These are phyloP conservation scores for Sebastes fasciatus DNA, from an alignment of 2,113 vertebrate genomes.

Conservation along the genomic window DNA sequence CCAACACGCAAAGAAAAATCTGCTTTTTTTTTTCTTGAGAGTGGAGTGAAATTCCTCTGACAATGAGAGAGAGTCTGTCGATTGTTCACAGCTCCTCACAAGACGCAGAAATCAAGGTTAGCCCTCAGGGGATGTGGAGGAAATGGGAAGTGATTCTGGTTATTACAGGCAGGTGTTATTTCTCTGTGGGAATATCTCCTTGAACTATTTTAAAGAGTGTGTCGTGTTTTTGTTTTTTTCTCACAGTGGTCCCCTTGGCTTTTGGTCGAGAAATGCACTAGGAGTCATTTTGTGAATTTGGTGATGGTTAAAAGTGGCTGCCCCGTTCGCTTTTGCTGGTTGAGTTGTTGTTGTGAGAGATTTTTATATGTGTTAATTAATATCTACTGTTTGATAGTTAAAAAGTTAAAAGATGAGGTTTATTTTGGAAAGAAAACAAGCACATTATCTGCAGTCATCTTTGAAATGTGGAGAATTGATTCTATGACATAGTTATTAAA, in stretches of 20 bases:
- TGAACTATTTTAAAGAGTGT: constrained; percentile 53
- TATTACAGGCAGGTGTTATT: constrained; percentile 58
- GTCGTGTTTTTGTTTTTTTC: not conserved
- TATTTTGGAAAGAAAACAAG: not conserved
- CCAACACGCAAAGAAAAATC: not conserved
- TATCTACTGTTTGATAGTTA: not conserved
- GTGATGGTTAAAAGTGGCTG: not conserved
- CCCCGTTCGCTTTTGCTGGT: not conserved
- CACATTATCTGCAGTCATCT: not conserved
- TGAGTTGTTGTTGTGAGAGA: not conserved
- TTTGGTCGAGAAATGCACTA: constrained; percentile 23
- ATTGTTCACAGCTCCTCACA: constrained; percentile 52
- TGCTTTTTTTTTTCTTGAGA: not conserved
- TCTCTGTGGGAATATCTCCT: constrained; percentile 60
- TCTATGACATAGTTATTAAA: not conserved
- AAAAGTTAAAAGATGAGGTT: not conserved
- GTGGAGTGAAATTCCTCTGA: constrained; percentile 42
- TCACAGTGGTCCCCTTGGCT: constrained; percentile 21
- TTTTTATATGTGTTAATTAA: not conserved
- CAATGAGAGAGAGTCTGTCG: constrained; percentile 28
- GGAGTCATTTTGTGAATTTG: constrained; percentile 7
- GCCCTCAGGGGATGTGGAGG: constrained; percentile 36
- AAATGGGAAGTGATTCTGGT: constrained; percentile 66
- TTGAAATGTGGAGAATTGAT: not conserved
- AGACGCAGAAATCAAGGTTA: constrained; percentile 69